phyloP scores from a whole-genome alignment of 2,113 vertebrate genomes.

The Boulengerochromis microlepis region DNA sequence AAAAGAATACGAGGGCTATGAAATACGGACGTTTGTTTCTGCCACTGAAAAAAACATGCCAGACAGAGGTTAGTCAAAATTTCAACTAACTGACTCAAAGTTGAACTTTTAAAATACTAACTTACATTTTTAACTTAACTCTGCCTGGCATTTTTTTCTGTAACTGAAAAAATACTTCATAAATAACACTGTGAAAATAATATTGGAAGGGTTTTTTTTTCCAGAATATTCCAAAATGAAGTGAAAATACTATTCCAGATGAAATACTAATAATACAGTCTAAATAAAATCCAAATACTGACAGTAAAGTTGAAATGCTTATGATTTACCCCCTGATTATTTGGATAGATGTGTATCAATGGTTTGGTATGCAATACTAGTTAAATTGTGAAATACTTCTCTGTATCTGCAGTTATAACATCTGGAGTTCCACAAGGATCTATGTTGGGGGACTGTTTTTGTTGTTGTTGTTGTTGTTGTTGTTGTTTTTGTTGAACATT shows the following conservation, averaged over 20 bases:
- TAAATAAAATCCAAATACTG: neutral
- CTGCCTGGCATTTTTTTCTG: accelerated
- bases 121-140: neutral
- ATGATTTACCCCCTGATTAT: neutral
- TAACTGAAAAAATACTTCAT: neutral
- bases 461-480: neutral
- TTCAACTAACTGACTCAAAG: accelerated
- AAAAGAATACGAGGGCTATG: neutral
- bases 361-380: neutral
- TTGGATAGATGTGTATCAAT: neutral
- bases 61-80: accelerated
- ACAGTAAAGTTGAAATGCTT: neutral
- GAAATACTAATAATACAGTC: accelerated
- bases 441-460: accelerated
- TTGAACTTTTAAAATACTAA: neutral
- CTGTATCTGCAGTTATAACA: accelerated
- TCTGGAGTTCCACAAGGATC: neutral
- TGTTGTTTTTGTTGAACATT: neutral
- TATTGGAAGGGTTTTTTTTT: accelerated
- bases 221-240: neutral
- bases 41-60: neutral
- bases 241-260: neutral
- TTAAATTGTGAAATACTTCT: neutral
- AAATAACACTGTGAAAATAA: neutral
- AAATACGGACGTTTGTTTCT: neutral